A percentile compares a stretch with the other conserved stretches of the same genome.
Evolutionary conservation across 2,797 vertebrate species (phyloP).

Genomic region (Pseudochaenichthys georgianus): DNA sequence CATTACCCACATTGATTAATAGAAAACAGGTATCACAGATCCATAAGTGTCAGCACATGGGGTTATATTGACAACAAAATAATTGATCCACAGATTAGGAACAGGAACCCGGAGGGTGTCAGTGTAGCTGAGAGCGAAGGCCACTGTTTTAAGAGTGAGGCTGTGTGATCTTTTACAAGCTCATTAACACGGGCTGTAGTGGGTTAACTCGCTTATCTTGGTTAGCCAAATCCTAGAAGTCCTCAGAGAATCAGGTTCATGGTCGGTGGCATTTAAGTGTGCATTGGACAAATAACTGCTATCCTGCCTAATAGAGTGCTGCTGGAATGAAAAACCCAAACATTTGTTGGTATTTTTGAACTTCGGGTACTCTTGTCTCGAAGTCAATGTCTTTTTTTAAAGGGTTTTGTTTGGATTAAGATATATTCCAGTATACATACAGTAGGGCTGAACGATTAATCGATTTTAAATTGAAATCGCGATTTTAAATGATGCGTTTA

Average conservation of each 20-base stretch:
- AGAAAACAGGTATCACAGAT: conserved; percentile 56
- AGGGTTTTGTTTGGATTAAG: too few species aligned
- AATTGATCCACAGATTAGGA: conserved; percentile 71
- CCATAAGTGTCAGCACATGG: conserved; percentile 44
- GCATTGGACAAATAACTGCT: conserved; percentile 1
- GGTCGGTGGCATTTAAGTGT: not conserved
- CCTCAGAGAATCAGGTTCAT: not conserved
- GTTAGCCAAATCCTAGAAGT: conserved; percentile 27
- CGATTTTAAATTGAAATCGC: too few species aligned
- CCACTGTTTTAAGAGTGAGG: conserved; percentile 36
- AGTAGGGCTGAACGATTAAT: too few species aligned
- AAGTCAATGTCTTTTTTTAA: too few species aligned
- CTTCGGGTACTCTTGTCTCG: too few species aligned
- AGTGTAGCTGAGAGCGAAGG: conserved; percentile 20
- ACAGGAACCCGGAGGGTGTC: conserved; percentile 21
- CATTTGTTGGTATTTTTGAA: too few species aligned
- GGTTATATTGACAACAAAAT: conserved; percentile 44
- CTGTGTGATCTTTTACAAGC: conserved; percentile 44
- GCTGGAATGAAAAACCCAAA: too few species aligned
- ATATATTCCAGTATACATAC: too few species aligned
- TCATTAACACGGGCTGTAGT: conserved; percentile 46
- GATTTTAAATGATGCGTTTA: too few species aligned
- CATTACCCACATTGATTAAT: conserved; percentile 36
- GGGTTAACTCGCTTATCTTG: conserved; percentile 49
- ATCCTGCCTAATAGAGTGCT: not conserved